Evolutionary conservation across 2,888 invertebrate species (phyloP), one percentile per base, ranked within the genome.

Genomic region (Maniola hyperantus): DNA sequence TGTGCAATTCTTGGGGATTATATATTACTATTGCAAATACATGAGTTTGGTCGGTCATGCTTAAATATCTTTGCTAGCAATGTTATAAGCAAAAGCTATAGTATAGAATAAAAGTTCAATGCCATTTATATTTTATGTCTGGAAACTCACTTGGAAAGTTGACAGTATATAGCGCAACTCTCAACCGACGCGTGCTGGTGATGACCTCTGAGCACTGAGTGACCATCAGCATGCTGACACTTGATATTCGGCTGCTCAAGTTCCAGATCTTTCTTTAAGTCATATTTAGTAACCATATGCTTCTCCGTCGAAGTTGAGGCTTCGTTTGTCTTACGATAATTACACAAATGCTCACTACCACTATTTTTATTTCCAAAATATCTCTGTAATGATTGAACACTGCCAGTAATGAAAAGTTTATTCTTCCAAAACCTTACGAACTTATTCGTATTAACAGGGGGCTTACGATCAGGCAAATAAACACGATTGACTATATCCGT

Each of bases 401-500:
- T 90, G 36, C 90, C 90, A 75, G 86, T 88, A 57, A 91, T 76
- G 70, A 91, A 88, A 61, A 91, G 78, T 76, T 91, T 92, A 72
- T 86, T 91, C 79, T 91, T 92, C 90, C 92, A 92, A 78, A 91
- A 91, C 71, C 89, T 91, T 1, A 91, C 84, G 76, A 91, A 90
- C 76, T 91, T 91, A 73, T 85, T 91, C 18, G 87, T 83, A 74
- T 85, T 89, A 46, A 83, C 78, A 48, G 85, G 76, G 69, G 86
- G 74, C 71, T 87, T 90, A 33, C 88, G 84, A 68, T 92, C 91
- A 20, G 86, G 83, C 74, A 89, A 76, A 80, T 90, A 86, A 15
- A 88, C 87, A 74, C 88, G 85, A 72, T 88, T 89, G 53, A 88
- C 88, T 69, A 90, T 87, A 79, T 89, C 88, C 66, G 88, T 78